Conservation (phyloP, 2,797 vertebrate species). For the Lacerta bilineata region DNA sequence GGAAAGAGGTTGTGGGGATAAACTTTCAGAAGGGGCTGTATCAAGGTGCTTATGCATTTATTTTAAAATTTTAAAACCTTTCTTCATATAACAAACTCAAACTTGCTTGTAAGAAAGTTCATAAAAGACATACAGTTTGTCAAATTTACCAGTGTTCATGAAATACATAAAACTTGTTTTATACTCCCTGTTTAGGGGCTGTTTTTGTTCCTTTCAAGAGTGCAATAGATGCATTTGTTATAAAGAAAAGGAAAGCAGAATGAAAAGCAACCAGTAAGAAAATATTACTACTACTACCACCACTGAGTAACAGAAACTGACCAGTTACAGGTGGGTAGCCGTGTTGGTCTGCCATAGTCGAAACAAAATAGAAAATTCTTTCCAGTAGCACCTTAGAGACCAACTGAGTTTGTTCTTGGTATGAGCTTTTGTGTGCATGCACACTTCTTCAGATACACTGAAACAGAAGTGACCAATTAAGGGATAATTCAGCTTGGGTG, state of each 20-base stretch:
- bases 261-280: slow-evolving; percentile 2
- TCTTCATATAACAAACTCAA: slow-evolving; percentile 25
- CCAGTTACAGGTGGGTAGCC: background rate
- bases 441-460: no score
- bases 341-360: no score
- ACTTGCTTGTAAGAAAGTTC: background rate
- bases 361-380: no score
- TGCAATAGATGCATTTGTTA: background rate
- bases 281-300: no score
- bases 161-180: background rate
- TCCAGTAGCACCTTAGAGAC: no score
- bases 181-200: background rate
- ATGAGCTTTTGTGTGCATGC: no score
- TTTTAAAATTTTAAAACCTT: background rate
- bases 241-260: background rate
- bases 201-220: background rate
- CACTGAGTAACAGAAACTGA: background rate
- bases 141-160: background rate
- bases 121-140: slow-evolving; percentile 6
- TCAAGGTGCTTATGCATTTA: background rate
- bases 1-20: slow-evolving; percentile 11
- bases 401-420: no score
- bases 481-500: background rate
- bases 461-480: background rate
- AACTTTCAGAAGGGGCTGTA: slow-evolving; percentile 2